A percentile compares a stretch with the other conserved stretches of the same genome.
These are phyloP conservation scores for Apantesis nais DNA, from an alignment of 2,888 invertebrate genomes.

Conservation along the genomic window DNA sequence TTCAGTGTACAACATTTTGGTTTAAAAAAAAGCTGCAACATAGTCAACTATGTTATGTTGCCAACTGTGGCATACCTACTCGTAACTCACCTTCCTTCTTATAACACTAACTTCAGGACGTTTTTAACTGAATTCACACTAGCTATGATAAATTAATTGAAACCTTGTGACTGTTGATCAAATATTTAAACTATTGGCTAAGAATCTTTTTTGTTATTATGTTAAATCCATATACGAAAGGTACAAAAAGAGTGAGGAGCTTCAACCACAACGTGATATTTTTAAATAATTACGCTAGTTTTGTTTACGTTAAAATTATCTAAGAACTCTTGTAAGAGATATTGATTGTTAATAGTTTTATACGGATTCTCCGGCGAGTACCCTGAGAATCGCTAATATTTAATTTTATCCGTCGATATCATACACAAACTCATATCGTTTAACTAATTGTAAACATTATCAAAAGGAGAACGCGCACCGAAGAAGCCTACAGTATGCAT, in stretches of 20 bases:
- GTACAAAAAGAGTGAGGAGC: neutral
- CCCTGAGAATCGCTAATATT: neutral
- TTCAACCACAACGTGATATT: neutral
- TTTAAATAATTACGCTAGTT: neutral
- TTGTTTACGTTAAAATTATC: neutral
- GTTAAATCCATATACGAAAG: neutral
- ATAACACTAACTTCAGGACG: neutral
- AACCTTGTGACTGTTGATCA: neutral
- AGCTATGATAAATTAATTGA: neutral
- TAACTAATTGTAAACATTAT: neutral
- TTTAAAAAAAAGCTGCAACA: neutral
- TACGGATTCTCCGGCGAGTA: neutral
- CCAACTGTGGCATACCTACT: neutral
- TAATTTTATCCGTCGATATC: neutral
- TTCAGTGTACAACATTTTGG: neutral
- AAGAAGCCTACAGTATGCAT: constrained; percentile 54
- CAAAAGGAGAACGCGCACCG: constrained; percentile 54
- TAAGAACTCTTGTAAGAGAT: neutral
- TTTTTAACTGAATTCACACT: neutral
- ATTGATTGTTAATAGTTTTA: neutral
- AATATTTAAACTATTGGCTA: neutral
- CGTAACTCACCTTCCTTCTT: neutral
- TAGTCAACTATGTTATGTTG: neutral
- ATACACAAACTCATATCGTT: neutral
- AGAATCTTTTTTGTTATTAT: neutral